Evolutionary conservation across 2,797 vertebrate species (phyloP), one percentile per base, ranked within the genome.

Genomic region (Spondyliosoma cantharus): DNA sequence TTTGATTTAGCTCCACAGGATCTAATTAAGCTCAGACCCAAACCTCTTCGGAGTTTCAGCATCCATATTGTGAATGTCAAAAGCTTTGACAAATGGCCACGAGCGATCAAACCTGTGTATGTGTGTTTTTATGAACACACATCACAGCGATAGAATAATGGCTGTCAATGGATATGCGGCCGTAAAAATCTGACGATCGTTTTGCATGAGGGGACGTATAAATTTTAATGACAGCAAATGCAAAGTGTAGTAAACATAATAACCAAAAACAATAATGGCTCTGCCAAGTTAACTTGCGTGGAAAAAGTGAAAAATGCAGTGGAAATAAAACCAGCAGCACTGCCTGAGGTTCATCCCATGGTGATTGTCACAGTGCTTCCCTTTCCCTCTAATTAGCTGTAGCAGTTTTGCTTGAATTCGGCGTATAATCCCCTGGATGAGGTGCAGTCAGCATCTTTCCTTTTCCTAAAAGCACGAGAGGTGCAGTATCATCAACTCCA

Each of bases 1-100:
- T 95, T 92, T 92, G 91, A 95, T 95, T 95, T 94, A 85, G 92
- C 93, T 94, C 86, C 91, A 88, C 91, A 81, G 88, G 89, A 95
- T 95, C 93, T 93, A 94, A 95, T 95, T 94, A 94, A 90, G 89
- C 90, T 87, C 89, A 89, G 89, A 89, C 87, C 82, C 78, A 89
- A 94, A 91, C 87, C 93, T 91, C 93, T 91, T 92, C 88, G 88
- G 94, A 95, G 90, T 92, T 93, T 91, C 90, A 87, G 86, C 89
- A 88, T 80, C 89, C 91, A 92, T 93, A 94, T 92, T 95, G 93
- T 89, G 90, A 87, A 90, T 89, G 92, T 93, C 93, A 93, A 37
- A 37, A 82, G 75, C 89, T 93, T 90, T 93, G 94, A 94, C 89
- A 93, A 94, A 95, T 90, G 86, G 86, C 90, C 86, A 49, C 7